phyloP scores from a whole-genome alignment of 2,797 vertebrate species.

The Malurus splendens region DNA sequence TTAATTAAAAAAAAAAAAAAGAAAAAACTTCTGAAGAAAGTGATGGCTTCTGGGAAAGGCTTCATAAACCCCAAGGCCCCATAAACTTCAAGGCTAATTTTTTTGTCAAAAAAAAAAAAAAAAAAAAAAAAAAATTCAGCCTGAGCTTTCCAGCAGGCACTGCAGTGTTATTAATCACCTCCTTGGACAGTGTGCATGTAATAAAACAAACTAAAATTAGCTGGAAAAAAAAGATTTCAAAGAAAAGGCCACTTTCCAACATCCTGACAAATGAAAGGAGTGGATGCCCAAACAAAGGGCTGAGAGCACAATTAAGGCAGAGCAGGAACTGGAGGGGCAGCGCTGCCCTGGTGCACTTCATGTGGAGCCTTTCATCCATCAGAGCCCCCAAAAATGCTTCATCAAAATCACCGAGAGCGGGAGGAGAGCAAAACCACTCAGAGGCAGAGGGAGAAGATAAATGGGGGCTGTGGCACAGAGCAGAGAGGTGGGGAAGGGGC shows the following conservation, averaged over 20 bases:
- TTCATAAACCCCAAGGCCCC: background rate
- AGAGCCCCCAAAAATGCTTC: slow-evolving; percentile 13
- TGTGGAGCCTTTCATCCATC: slow-evolving; percentile 1
- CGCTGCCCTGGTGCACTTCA: slow-evolving; percentile 22
- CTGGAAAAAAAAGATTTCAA: slow-evolving; percentile 28
- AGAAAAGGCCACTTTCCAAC: slow-evolving; percentile 55
- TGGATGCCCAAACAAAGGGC: slow-evolving; percentile 38
- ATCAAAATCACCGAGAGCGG: slow-evolving; percentile 21
- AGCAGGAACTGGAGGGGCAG: slow-evolving; percentile 37
- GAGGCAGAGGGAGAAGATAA: background rate
- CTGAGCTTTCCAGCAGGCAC: slow-evolving; percentile 2
- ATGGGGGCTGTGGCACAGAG: background rate
- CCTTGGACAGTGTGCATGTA: slow-evolving; percentile 22
- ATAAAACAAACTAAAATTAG: slow-evolving; percentile 54
- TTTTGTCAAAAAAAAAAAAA: background rate
- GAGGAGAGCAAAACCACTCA: background rate
- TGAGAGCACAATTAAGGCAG: slow-evolving; percentile 19
- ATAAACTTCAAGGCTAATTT: background rate
- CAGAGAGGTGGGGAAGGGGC: background rate
- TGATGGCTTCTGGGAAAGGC: background rate
- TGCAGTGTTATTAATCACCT: slow-evolving; percentile 34
- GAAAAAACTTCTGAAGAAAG: background rate
- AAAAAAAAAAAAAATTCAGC: background rate
- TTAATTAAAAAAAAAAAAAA: background rate
- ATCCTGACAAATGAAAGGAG: slow-evolving; percentile 48